Conservation (phyloP, 1,140 invertebrate species). For the Ctenoplectra terminalis region DNA sequence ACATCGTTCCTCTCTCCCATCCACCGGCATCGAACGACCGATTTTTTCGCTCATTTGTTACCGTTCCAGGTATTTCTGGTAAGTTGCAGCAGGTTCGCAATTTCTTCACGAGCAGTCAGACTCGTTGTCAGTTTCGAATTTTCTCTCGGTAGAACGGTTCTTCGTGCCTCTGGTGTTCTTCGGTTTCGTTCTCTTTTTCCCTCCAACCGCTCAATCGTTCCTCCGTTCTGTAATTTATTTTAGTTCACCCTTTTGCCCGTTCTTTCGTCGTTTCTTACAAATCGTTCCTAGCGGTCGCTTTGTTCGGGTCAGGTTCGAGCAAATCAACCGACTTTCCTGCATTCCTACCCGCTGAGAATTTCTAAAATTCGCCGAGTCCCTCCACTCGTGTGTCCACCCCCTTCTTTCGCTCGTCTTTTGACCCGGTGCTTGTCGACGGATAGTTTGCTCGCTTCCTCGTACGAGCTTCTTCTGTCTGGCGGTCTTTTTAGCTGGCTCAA, state of each 20-base stretch:
- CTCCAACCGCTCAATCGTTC: constrained; percentile 8
- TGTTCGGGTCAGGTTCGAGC: no score
- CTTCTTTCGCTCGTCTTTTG: constrained; percentile 3
- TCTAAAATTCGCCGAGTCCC: background rate
- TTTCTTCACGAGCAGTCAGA: background rate
- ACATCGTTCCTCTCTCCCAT: background rate
- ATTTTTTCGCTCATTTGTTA: constrained; percentile 32
- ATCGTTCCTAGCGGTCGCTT: background rate
- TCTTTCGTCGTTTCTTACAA: background rate
- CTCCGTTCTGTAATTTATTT: constrained; percentile 34
- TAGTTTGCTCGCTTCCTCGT: background rate
- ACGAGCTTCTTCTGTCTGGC: constrained; percentile 22
- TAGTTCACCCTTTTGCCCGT: background rate
- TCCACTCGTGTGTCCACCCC: background rate
- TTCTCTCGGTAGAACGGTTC: no score
- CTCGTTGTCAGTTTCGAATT: background rate
- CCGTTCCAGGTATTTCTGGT: background rate
- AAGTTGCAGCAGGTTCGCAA: background rate
- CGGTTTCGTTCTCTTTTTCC: background rate
- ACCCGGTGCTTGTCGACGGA: background rate
- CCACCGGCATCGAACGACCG: background rate
- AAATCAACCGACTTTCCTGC: no score
- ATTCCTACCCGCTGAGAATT: constrained; percentile 7
- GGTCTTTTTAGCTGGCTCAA: constrained; percentile 24
- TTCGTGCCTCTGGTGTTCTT: background rate